These are phyloP conservation scores for Neodiprion pinetum DNA, from an alignment of 1,140 invertebrate species.

Conservation along the genomic window DNA sequence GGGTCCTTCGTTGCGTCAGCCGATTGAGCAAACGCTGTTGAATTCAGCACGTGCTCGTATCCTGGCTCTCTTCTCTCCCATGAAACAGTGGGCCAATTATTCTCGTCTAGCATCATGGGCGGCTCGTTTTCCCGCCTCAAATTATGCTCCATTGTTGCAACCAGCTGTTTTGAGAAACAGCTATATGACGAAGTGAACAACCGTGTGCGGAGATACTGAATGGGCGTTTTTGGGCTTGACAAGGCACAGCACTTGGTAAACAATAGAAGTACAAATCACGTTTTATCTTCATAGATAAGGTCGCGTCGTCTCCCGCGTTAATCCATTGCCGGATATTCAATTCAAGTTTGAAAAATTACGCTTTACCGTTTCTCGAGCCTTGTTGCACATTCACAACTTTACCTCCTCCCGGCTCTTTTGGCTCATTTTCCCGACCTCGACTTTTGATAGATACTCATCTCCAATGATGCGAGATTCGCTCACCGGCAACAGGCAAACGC, in stretches of 20 bases:
- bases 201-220: not conserved
- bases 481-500: not conserved
- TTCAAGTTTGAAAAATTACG: too few relatives aligned
- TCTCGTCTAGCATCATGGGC: too few relatives aligned
- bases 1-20: too few relatives aligned
- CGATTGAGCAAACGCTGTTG: too few relatives aligned
- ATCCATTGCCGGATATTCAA: too few relatives aligned
- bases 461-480: not conserved
- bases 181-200: too few relatives aligned
- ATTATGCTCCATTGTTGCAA: not conserved
- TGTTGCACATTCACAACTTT: not conserved
- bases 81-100: too few relatives aligned
- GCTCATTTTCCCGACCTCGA: not conserved
- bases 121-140: not conserved
- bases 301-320: too few relatives aligned
- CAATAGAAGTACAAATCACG: constrained; percentile 2
- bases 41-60: too few relatives aligned
- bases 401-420: not conserved
- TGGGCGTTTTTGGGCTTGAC: not conserved
- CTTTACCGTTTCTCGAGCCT: not conserved
- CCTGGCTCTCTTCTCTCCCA: too few relatives aligned
- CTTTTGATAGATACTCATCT: not conserved
- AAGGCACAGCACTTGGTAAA: not conserved
- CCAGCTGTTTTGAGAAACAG: too few relatives aligned
- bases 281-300: not conserved